Evolutionary conservation across 2,113 vertebrate genomes (phyloP).

Genomic region (Morone chrysops): DNA sequence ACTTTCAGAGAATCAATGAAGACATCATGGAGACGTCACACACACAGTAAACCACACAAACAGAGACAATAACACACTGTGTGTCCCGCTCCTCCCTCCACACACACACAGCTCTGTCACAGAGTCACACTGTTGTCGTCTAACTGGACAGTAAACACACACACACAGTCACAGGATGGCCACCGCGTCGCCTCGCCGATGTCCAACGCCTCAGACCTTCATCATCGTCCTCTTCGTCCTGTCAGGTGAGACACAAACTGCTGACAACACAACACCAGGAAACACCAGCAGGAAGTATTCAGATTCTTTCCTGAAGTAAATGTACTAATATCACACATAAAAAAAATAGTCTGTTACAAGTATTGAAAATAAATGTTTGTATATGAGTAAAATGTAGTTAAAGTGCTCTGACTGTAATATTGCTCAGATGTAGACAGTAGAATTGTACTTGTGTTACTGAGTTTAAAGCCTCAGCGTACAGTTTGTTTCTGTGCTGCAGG

Average conservation of each 20-base stretch:
- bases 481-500: constrained; percentile 22
- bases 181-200: constrained; percentile 20
- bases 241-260: constrained; percentile 64
- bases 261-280: constrained; percentile 6
- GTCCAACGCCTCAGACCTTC: constrained; percentile 49
- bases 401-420: too few relatives aligned
- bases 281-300: background rate
- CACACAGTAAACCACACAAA: constrained; percentile 7
- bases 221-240: constrained; percentile 53
- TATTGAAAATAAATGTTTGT: background rate
- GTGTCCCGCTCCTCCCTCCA: constrained; percentile 2
- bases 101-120: constrained; percentile 33
- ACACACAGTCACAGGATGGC: constrained; percentile 65
- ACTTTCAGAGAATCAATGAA: constrained; percentile 21
- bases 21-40: background rate
- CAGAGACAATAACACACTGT: constrained; percentile 29
- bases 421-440: too few relatives aligned
- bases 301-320: background rate
- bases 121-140: constrained; percentile 44
- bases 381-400: too few relatives aligned
- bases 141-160: constrained; percentile 32
- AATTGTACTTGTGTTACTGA: too few relatives aligned
- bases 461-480: too few relatives aligned
- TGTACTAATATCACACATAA: background rate
- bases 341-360: background rate